Evolutionary conservation across 2,113 vertebrate species (phyloP).

Genomic region (Myrmophylax atrothorax): DNA sequence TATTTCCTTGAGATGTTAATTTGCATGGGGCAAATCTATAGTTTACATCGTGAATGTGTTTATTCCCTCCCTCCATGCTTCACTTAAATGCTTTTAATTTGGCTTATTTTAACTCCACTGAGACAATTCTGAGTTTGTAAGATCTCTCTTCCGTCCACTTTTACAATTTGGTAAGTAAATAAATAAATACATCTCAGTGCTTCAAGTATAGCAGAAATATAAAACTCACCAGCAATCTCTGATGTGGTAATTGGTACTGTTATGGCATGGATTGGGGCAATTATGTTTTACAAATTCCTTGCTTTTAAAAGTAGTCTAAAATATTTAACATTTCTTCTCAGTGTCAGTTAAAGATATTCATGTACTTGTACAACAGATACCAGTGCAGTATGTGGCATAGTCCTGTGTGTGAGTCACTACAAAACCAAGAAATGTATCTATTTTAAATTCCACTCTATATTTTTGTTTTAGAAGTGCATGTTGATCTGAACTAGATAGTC

Average conservation of each 20-base stretch:
- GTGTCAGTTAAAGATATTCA: background rate
- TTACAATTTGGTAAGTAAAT: background rate
- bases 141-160: background rate
- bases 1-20: background rate
- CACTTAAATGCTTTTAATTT: background rate
- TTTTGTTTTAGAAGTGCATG: background rate
- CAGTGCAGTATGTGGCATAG: background rate
- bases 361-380: background rate
- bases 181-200: background rate
- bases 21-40: background rate
- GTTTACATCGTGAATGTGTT: background rate
- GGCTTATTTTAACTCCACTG: background rate
- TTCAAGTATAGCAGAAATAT: background rate
- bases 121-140: background rate
- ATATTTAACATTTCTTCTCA: background rate
- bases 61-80: background rate
- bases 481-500: constrained; percentile 56
- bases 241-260: background rate
- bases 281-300: background rate
- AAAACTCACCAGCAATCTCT: background rate
- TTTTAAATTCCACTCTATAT: background rate
- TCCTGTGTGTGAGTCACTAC: background rate
- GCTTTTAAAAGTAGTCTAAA: background rate
- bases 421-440: background rate
- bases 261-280: background rate